Evolutionary conservation across 2,113 vertebrate species (phyloP), one percentile per base, ranked within the genome.

Genomic region (Vidua chalybeata): DNA sequence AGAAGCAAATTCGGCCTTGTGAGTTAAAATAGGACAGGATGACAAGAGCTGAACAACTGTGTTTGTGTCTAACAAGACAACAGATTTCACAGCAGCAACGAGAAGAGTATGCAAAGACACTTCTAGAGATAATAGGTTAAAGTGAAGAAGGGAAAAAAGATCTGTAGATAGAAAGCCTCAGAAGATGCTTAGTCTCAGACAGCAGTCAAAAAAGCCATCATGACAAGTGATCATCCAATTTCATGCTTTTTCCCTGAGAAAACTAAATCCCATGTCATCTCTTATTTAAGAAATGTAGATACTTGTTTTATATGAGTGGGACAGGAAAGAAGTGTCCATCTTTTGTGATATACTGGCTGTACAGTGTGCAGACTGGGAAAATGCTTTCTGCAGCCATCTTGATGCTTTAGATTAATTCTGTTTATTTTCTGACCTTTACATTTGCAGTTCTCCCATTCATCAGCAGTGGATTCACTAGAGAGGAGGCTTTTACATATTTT

Each of bases 341-440:
- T 84, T 92, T 45, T 59, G 55, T 23, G 45, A 69, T 27, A 54
- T 39, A 43, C 39, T 61, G 75, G 24, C 20, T 76, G 15, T 77
- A 23, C 18, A 66, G 41, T 11, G 8, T 62, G 62, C 26, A 69
- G 28, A 49, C 69, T 61, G 15, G n/a, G 45, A 39, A 95, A 87
- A 23, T 8, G 9, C 52, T 94, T 69, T 30, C 4, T 82, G 63
- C 24, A 71, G 74, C 7, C 46, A 75, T 56, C 41, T 39, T 35
- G 26, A 51, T 86, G 51, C 27, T 89, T 86, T 74, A 76, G 45
- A 76, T 91, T 78, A 86, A 75, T 89, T 89, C 51, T 89, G 46
- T 91, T 95, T 96, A 31, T 84, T 66, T 96, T 81, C 72, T 94
- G 77, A 93, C 80, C 35, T 97, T 90, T 86, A 52, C 18, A 37